phyloP scores from a whole-genome alignment of 1,140 invertebrate species.

The Rhagoletis zephyria region DNA sequence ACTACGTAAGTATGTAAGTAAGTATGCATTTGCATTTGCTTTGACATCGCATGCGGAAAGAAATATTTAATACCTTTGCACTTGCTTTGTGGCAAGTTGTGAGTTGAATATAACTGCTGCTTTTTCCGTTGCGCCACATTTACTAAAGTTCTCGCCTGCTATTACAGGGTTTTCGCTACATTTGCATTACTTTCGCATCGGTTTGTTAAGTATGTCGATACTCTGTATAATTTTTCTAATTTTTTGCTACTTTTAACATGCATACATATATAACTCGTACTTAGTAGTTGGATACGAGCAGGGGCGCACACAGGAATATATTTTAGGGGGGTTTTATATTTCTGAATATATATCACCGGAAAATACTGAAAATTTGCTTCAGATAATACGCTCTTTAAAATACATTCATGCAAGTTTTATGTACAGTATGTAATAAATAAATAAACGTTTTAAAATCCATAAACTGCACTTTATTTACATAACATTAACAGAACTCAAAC shows the following conservation, averaged over 20 bases:
- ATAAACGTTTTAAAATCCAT: no score
- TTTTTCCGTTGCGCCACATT: neutral
- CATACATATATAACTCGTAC: neutral
- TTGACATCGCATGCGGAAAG: conserved; percentile 37
- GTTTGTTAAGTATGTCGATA: neutral
- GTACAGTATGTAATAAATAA: no score
- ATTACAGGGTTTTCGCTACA: neutral
- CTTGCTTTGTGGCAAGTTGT: conserved; percentile 40
- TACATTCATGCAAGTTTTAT: no score
- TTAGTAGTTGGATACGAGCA: neutral
- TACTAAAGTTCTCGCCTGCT: neutral
- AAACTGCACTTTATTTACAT: no score
- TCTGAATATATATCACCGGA: no score
- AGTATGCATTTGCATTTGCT: conserved; percentile 13
- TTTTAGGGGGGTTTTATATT: no score
- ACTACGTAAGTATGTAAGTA: neutral
- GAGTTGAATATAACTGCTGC: neutral
- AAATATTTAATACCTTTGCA: conserved; percentile 37
- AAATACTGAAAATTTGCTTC: no score
- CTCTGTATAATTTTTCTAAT: neutral
- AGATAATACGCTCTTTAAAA: no score
- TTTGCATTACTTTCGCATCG: conserved; percentile 2
- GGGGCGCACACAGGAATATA: no score
- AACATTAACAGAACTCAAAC: no score
- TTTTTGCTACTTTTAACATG: conserved; percentile 21